These are phyloP conservation scores for Todus mexicanus DNA, from an alignment of 2,797 vertebrate species.

Conservation along the genomic window DNA sequence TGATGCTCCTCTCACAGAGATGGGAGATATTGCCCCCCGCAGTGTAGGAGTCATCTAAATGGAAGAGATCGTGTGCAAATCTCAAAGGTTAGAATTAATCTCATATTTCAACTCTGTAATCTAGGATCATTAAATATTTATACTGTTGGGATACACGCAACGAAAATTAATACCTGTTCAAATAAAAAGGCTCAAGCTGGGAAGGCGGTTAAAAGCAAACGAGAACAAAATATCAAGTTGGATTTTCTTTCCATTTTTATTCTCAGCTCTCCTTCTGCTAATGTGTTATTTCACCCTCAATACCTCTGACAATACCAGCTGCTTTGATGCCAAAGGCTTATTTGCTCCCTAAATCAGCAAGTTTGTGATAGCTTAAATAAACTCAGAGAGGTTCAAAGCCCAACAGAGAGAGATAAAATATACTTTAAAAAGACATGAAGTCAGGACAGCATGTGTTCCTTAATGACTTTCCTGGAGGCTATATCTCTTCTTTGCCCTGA, in stretches of 20 bases:
- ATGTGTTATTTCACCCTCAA: slow-evolving; percentile 11
- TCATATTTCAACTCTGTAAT: slow-evolving; percentile 19
- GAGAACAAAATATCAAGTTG: slow-evolving; percentile 24
- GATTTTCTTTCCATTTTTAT: slow-evolving; percentile 36
- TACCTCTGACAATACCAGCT: slow-evolving; percentile 8
- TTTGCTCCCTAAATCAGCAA: slow-evolving; percentile 46
- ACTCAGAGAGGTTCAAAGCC: slow-evolving; percentile 35
- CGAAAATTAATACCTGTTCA: slow-evolving; percentile 56
- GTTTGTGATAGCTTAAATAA: slow-evolving; percentile 42
- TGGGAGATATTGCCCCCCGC: background rate
- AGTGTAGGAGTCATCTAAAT: background rate
- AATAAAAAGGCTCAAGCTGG: slow-evolving; percentile 47
- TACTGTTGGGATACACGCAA: slow-evolving; percentile 30
- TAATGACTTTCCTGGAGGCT: slow-evolving; percentile 61
- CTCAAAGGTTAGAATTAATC: background rate
- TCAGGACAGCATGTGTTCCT: background rate
- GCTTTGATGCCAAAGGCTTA: slow-evolving; percentile 60
- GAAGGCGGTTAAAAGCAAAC: slow-evolving; percentile 25
- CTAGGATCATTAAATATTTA: slow-evolving; percentile 50
- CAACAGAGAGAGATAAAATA: slow-evolving; percentile 5
- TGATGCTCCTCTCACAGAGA: background rate
- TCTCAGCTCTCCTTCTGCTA: slow-evolving; percentile 14
- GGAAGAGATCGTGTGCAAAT: background rate
- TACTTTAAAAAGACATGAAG: slow-evolving; percentile 9
- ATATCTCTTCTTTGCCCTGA: background rate